Percentiles rank a stretch among this genome's conserved stretches.
Evolutionary conservation across 1,140 invertebrate genomes (phyloP).

Genomic region (Platorchestia sp.): DNA sequence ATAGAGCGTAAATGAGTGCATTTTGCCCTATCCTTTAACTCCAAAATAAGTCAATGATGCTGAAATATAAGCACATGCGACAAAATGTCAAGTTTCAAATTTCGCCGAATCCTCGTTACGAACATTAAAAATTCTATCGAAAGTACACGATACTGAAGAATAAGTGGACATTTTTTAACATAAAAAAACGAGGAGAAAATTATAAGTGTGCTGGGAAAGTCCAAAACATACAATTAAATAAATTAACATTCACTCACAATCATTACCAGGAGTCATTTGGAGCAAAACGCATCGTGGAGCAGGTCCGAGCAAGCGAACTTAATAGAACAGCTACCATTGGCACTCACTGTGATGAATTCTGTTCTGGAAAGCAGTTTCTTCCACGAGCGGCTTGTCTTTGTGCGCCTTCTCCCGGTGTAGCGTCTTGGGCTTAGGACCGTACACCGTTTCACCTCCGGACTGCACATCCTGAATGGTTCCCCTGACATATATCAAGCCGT

Average conservation of each 20-base stretch:
- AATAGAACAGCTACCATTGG: not conserved
- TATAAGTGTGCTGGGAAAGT: not conserved
- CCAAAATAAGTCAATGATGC: not conserved
- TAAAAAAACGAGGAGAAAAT: not conserved
- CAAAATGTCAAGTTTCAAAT: not conserved
- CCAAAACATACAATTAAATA: not conserved
- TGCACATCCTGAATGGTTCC: conserved; percentile 62
- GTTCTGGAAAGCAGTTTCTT: conserved; percentile 61
- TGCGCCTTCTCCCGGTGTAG: not conserved
- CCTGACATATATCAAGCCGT: conserved; percentile 62
- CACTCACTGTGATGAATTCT: conserved; percentile 66
- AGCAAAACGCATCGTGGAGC: not conserved
- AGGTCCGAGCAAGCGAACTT: not conserved
- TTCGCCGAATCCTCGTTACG: not conserved
- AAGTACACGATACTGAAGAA: not conserved
- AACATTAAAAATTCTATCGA: not conserved
- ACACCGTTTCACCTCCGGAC: conserved; percentile 58
- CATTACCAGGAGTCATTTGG: not conserved
- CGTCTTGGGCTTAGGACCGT: conserved; percentile 58
- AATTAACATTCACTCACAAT: not conserved
- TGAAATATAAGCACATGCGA: not conserved
- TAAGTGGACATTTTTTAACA: not conserved
- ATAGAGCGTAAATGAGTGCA: not conserved
- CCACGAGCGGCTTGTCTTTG: conserved; percentile 48
- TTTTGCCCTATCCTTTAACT: not conserved